A percentile compares a stretch with the other conserved stretches of the same genome.
Conservation (phyloP, 2,888 invertebrate genomes). For the Caenorhabditis virilis region DNA sequence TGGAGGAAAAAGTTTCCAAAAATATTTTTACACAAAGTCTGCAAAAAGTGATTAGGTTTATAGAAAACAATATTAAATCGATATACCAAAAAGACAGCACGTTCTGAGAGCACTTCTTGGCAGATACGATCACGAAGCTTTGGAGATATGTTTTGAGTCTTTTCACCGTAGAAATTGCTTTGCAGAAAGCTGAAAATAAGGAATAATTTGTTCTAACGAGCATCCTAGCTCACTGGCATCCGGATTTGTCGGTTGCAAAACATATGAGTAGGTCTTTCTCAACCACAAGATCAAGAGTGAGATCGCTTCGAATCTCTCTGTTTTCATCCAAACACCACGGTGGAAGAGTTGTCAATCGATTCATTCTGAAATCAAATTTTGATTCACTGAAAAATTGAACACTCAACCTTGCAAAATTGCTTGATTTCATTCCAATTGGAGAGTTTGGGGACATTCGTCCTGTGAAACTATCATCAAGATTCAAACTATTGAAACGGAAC, state of each 20-base stretch:
- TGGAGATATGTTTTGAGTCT: slow-evolving; percentile 6
- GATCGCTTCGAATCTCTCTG: slow-evolving; percentile 15
- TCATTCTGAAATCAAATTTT: slow-evolving; percentile 5
- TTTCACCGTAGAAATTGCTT: slow-evolving; percentile 14
- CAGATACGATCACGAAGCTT: slow-evolving; percentile 9
- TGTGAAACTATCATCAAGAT: neutral
- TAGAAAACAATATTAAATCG: neutral
- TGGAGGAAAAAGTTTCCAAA: slow-evolving; percentile 50
- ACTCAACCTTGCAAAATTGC: neutral
- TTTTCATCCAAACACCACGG: slow-evolving; percentile 24
- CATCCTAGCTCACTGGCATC: slow-evolving; percentile 42
- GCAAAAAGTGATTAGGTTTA: slow-evolving; percentile 5
- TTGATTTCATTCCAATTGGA: neutral
- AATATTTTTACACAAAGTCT: slow-evolving; percentile 36
- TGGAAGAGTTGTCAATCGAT: slow-evolving; percentile 10
- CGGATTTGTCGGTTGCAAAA: slow-evolving; percentile 42
- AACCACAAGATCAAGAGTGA: slow-evolving; percentile 32
- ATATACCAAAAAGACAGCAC: slow-evolving; percentile 2
- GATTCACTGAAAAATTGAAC: too few species aligned
- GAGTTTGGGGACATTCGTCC: neutral
- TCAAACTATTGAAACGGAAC: neutral
- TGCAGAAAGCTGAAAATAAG: slow-evolving; percentile 17
- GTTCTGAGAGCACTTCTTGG: slow-evolving; percentile 11
- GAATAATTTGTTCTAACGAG: too few species aligned
- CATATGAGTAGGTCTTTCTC: slow-evolving; percentile 23